Conservation (phyloP, 2,888 invertebrate species). For the Autographa pulchrina region DNA sequence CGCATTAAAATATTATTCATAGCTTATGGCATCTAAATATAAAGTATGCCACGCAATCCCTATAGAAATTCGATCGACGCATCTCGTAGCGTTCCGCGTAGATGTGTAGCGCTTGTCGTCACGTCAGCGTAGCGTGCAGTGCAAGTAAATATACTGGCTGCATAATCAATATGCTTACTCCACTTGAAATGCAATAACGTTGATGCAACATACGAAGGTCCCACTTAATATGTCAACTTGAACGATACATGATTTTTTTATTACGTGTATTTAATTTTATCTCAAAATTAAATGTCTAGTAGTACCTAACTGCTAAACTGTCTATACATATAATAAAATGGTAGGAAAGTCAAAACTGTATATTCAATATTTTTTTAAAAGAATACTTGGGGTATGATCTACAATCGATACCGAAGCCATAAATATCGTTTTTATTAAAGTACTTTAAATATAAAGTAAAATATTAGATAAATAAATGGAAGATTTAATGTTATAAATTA, state of each 20-base stretch:
- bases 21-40: neutral
- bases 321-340: too few species aligned
- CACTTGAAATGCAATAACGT: slow-evolving; percentile 42
- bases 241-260: neutral
- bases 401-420: too few species aligned
- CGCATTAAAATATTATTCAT: neutral
- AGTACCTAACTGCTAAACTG: too few species aligned
- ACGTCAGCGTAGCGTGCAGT: slow-evolving; percentile 50
- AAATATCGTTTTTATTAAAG: too few species aligned
- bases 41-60: slow-evolving; percentile 1
- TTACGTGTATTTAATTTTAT: too few species aligned
- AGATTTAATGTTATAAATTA: too few species aligned
- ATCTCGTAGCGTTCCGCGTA: slow-evolving; percentile 48
- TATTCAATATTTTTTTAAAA: too few species aligned
- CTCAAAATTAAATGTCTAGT: too few species aligned
- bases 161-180: slow-evolving; percentile 48
- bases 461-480: too few species aligned
- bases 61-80: slow-evolving; percentile 41
- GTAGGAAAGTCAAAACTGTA: too few species aligned
- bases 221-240: neutral
- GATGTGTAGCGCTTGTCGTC: slow-evolving; percentile 39
- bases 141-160: slow-evolving; percentile 48
- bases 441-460: too few species aligned
- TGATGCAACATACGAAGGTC: slow-evolving; percentile 17
- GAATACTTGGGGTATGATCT: too few species aligned